Evolutionary conservation across 2,113 vertebrate genomes (phyloP).

Genomic region (Pan troglodytes): NHGRI_mPanTro3-v2.1_pri NC_072398.2:183758001-183758500

Average conservation of each 20-base stretch:
- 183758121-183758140: no score
- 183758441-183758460: background rate
- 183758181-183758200: no score
- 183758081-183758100: no score
- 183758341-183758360: background rate
- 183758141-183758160: no score
- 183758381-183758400: background rate
- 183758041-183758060: no score
- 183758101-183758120: background rate
- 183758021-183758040: no score
- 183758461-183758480: background rate
- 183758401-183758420: background rate
- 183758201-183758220: no score
- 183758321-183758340: background rate
- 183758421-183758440: background rate
- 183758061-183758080: no score
- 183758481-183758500: background rate
- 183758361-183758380: background rate
- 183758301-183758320: background rate
- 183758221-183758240: no score
- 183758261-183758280: no score
- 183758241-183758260: no score
- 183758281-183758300: background rate
- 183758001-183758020: no score
- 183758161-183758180: background rate